Conservation (phyloP, 2,113 vertebrate species). For the Notothenia rossii region DNA sequence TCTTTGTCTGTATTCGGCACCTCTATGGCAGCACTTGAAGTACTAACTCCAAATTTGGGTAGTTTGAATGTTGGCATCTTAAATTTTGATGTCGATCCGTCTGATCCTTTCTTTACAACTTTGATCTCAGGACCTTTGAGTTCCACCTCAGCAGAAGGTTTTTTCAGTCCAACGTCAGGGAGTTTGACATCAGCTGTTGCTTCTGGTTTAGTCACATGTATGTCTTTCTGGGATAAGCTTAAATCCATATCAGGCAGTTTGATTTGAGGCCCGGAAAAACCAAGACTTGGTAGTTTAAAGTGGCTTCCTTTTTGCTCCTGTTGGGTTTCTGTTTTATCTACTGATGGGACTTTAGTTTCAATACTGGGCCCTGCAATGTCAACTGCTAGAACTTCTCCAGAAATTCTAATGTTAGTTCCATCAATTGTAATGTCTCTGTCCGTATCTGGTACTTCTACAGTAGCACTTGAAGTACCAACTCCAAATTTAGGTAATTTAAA, state of each 20-base stretch:
- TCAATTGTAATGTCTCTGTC: conserved; percentile 9
- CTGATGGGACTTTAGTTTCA: background rate
- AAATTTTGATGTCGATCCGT: conserved; percentile 51
- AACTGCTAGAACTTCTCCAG: conserved; percentile 3
- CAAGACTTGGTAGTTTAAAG: conserved; percentile 43
- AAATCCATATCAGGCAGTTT: conserved; percentile 33
- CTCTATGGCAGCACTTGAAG: conserved; percentile 30
- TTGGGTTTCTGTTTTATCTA: background rate
- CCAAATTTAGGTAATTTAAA: conserved; percentile 68
- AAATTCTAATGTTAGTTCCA: conserved; percentile 35
- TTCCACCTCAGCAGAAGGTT: conserved; percentile 15
- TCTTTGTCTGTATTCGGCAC: background rate
- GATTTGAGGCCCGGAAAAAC: conserved; percentile 24
- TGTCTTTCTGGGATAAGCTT: background rate
- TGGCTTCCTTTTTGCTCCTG: background rate
- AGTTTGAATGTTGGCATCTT: conserved; percentile 63
- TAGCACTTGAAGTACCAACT: conserved; percentile 41
- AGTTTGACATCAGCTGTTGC: conserved; percentile 28
- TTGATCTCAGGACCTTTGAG: conserved; percentile 26
- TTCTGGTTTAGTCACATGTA: conserved; percentile 22
- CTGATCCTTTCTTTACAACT: background rate
- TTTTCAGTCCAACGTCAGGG: conserved; percentile 9
- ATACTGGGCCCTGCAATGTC: background rate
- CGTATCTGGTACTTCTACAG: background rate
- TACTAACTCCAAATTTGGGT: conserved; percentile 63